phyloP scores from a whole-genome alignment of 1,140 invertebrate genomes.

The Ips typographus region DNA sequence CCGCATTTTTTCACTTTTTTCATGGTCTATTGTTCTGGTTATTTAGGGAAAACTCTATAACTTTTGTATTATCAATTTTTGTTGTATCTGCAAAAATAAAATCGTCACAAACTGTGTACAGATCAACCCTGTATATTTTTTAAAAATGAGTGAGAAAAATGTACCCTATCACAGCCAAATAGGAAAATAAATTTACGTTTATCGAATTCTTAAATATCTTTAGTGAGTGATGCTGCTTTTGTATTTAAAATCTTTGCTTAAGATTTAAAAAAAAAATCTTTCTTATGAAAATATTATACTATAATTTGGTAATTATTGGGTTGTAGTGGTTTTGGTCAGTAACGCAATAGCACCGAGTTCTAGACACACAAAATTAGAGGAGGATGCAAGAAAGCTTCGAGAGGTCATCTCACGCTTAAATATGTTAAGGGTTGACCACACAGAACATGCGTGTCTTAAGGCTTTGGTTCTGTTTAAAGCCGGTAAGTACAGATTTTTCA shows the following conservation, averaged over 20 bases:
- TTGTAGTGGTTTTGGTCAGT: conserved; percentile 47
- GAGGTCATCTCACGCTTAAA: conserved; percentile 65
- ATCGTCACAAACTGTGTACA: too few relatives aligned
- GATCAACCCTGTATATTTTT: too few relatives aligned
- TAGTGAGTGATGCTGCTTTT: not conserved
- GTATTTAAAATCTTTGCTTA: not conserved
- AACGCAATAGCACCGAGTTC: conserved; percentile 49
- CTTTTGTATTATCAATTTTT: too few relatives aligned
- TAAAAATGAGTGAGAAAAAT: too few relatives aligned
- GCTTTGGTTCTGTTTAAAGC: conserved; percentile 78
- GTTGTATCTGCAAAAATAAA: too few relatives aligned
- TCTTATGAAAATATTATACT: not conserved
- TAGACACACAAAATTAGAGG: conserved; percentile 50
- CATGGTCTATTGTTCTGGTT: too few relatives aligned
- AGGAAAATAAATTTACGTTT: too few relatives aligned
- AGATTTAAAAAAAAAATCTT: not conserved
- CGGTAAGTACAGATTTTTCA: conserved; percentile 56
- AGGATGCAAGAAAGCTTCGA: conserved; percentile 55
- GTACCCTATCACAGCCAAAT: too few relatives aligned
- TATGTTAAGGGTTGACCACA: conserved; percentile 71
- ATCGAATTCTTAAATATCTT: too few relatives aligned
- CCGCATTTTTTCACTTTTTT: too few relatives aligned
- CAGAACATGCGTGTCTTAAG: conserved; percentile 83
- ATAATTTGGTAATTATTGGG: not conserved
- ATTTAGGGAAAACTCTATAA: too few relatives aligned